Evolutionary conservation across 2,113 vertebrate species (phyloP).

Genomic region (Chloroceryle aenea): DNA sequence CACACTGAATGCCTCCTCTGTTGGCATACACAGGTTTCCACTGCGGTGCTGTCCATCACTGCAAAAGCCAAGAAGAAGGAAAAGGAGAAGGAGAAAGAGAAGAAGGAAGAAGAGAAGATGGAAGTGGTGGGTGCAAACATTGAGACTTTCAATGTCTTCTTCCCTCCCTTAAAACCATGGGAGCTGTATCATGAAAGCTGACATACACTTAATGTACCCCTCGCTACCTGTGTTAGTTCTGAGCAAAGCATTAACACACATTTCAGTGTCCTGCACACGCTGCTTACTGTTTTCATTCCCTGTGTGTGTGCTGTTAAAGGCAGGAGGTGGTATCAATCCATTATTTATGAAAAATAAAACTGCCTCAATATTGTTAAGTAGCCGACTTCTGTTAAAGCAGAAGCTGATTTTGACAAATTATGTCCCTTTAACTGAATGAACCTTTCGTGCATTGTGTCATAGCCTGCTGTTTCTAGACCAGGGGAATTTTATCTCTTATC

Average conservation of each 20-base stretch:
- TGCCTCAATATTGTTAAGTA: neutral
- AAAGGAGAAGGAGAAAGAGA: conserved; percentile 93
- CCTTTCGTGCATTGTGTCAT: neutral
- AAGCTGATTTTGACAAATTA: neutral
- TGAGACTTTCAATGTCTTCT: neutral
- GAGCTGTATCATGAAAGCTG: neutral
- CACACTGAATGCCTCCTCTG: neutral
- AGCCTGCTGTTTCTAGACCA: neutral
- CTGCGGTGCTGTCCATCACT: conserved; percentile 97
- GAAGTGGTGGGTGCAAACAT: conserved; percentile 88
- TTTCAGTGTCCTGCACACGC: neutral
- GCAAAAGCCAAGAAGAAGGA: conserved; percentile 99
- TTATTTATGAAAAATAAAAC: conserved; percentile 1
- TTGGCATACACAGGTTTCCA: conserved; percentile 87
- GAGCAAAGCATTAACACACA: neutral
- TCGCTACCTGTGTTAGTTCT: neutral
- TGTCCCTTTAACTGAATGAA: neutral
- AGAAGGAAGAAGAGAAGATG: conserved; percentile 96
- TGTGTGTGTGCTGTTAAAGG: neutral
- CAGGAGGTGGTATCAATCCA: neutral
- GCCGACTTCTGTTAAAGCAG: neutral
- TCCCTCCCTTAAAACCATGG: neutral
- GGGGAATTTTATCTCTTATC: neutral
- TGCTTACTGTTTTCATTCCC: neutral
- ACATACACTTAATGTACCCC: neutral